Conservation (phyloP, 1,140 invertebrate genomes). For the Plectrocnemia conspersa region DNA sequence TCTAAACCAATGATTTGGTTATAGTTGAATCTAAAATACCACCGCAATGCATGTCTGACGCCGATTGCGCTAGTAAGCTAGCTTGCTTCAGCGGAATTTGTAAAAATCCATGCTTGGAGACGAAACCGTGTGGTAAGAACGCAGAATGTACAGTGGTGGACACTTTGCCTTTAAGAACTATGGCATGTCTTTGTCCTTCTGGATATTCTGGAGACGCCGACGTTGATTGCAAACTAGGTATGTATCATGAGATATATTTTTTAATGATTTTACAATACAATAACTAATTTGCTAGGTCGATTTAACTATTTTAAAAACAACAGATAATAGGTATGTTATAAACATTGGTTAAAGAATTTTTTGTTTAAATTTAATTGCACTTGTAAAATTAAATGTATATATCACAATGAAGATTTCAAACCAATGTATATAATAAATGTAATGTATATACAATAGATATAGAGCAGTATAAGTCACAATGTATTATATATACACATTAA, state of each 20-base stretch:
- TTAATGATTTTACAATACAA: too few relatives aligned
- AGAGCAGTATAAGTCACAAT: too few relatives aligned
- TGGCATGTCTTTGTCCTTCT: slow-evolving; percentile 78
- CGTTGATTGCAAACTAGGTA: slow-evolving; percentile 73
- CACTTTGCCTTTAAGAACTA: slow-evolving; percentile 78
- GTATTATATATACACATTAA: background rate
- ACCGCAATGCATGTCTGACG: slow-evolving; percentile 73
- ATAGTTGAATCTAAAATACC: slow-evolving; percentile 29
- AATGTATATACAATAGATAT: too few relatives aligned
- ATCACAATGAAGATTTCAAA: too few relatives aligned
- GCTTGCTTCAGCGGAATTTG: slow-evolving; percentile 79
- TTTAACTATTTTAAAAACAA: too few relatives aligned
- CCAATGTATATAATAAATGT: too few relatives aligned
- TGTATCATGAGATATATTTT: too few relatives aligned
- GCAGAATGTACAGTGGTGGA: slow-evolving; percentile 78
- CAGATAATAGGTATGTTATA: too few relatives aligned
- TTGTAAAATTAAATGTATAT: too few relatives aligned
- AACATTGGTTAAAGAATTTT: too few relatives aligned
- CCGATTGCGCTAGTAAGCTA: slow-evolving; percentile 76
- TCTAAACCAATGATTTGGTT: background rate
- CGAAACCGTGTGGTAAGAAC: slow-evolving; percentile 73
- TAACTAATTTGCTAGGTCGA: too few relatives aligned
- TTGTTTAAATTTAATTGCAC: too few relatives aligned
- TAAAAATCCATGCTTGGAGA: slow-evolving; percentile 74
- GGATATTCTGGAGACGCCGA: slow-evolving; percentile 81